Conservation (phyloP, 2,797 vertebrate genomes). For the Apogon talboti region DNA sequence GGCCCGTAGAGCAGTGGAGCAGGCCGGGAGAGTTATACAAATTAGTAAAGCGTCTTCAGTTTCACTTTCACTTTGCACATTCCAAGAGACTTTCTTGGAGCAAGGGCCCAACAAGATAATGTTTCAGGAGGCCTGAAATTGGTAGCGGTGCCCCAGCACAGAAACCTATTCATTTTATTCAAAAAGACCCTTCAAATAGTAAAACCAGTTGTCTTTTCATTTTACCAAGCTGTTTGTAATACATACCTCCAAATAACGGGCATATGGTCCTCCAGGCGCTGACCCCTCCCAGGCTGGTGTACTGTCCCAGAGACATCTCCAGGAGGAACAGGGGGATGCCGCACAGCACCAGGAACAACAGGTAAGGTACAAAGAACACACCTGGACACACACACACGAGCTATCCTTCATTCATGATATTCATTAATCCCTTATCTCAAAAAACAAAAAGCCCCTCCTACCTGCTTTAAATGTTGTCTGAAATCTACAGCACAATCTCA, state of each 20-base stretch:
- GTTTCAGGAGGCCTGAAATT: too few relatives aligned
- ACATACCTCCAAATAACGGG: conserved; percentile 90
- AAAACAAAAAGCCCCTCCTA: neutral
- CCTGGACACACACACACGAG: conserved; percentile 76
- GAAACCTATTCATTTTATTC: too few relatives aligned
- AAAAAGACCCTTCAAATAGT: too few relatives aligned
- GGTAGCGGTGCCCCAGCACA: too few relatives aligned
- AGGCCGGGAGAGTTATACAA: too few relatives aligned
- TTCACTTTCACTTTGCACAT: too few relatives aligned
- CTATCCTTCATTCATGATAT: neutral
- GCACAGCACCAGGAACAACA: conserved; percentile 92
- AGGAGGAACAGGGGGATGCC: conserved; percentile 92
- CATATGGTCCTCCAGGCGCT: conserved; percentile 92
- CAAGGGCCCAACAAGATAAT: too few relatives aligned
- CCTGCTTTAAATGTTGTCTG: neutral
- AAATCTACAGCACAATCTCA: neutral
- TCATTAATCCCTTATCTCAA: neutral
- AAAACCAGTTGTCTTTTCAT: too few relatives aligned
- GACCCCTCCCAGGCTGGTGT: conserved; percentile 90
- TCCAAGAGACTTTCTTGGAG: too few relatives aligned
- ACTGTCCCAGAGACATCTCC: conserved; percentile 87
- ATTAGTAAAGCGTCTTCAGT: too few relatives aligned
- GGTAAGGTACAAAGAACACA: conserved; percentile 93
- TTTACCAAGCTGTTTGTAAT: neutral
- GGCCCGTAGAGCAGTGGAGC: too few relatives aligned